These are phyloP conservation scores for Glandiceps talaboti DNA, from an alignment of 53 echinoderm and acorn worm species.

Conservation along the genomic window DNA sequence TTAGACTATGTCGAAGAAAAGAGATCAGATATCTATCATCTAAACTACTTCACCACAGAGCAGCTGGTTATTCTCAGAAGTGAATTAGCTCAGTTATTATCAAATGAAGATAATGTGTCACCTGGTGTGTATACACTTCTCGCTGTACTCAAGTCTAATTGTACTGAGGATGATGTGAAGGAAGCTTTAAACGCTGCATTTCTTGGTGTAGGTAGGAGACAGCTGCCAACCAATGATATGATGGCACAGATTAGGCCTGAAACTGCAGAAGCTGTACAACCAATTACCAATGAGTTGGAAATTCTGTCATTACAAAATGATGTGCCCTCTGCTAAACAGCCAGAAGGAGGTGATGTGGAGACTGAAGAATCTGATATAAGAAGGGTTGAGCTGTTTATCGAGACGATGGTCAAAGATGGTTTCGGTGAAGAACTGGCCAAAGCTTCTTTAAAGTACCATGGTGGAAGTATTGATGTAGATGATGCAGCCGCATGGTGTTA, in stretches of 20 bases:
- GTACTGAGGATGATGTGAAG: conserved; percentile 4
- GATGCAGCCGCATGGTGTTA: not conserved
- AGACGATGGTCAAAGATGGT: not conserved
- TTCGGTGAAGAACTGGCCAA: not conserved
- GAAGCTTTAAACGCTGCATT: conserved; percentile 2
- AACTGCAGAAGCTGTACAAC: not conserved
- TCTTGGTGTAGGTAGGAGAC: not conserved
- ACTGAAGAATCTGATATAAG: too few relatives aligned
- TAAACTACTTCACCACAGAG: conserved; percentile 20
- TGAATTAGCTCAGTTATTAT: conserved; percentile 5
- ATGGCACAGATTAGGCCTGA: not conserved
- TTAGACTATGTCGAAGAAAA: conserved; percentile 9
- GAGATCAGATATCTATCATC: conserved; percentile 5
- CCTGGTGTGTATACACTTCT: conserved; percentile 10
- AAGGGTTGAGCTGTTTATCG: not conserved
- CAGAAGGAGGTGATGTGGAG: not conserved
- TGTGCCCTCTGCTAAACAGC: not conserved
- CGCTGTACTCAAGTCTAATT: conserved; percentile 5
- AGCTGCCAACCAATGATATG: too few relatives aligned
- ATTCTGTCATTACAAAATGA: not conserved
- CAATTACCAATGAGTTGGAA: not conserved
- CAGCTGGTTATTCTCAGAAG: conserved; percentile 7
- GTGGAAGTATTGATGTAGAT: not conserved
- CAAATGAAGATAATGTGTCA: not conserved
- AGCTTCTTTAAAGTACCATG: not conserved